These are phyloP conservation scores for Saturnia japonica DNA, from an alignment of 2,888 invertebrate species.

Conservation along the genomic window DNA sequence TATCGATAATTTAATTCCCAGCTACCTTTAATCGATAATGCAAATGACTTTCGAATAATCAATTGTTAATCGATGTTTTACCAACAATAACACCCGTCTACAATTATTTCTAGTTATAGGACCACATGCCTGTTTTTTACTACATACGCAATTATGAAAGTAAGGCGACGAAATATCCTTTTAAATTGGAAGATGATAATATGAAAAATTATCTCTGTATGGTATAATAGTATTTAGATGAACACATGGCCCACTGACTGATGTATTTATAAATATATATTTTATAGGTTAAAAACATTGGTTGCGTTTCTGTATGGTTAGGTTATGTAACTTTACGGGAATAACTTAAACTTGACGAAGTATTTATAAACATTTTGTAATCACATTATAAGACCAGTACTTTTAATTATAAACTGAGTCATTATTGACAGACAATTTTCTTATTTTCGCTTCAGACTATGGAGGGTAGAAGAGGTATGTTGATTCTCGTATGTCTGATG, in stretches of 20 bases:
- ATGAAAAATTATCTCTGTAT: neutral
- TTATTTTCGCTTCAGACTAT: neutral
- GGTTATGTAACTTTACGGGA: neutral
- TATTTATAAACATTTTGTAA: neutral
- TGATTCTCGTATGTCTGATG: too few relatives aligned
- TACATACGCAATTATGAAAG: neutral
- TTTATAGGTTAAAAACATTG: slow-evolving; percentile 58
- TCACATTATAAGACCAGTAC: neutral
- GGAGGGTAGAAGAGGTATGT: too few relatives aligned
- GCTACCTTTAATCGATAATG: too few relatives aligned
- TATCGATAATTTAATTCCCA: too few relatives aligned
- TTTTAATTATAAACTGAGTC: neutral
- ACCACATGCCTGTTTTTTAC: too few relatives aligned
- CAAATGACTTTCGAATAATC: too few relatives aligned
- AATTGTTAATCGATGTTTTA: too few relatives aligned
- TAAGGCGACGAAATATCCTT: neutral
- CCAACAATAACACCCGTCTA: too few relatives aligned
- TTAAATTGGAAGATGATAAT: neutral
- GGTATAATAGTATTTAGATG: slow-evolving; percentile 17
- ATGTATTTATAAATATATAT: slow-evolving; percentile 62
- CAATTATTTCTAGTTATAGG: too few relatives aligned
- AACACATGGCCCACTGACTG: slow-evolving; percentile 70
- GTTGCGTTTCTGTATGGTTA: neutral
- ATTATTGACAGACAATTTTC: neutral
- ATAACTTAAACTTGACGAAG: neutral